A percentile compares a stretch with the other conserved stretches of the same genome.
Evolutionary conservation across 2,797 vertebrate species (phyloP).

Genomic region (Poecile montanus): DNA sequence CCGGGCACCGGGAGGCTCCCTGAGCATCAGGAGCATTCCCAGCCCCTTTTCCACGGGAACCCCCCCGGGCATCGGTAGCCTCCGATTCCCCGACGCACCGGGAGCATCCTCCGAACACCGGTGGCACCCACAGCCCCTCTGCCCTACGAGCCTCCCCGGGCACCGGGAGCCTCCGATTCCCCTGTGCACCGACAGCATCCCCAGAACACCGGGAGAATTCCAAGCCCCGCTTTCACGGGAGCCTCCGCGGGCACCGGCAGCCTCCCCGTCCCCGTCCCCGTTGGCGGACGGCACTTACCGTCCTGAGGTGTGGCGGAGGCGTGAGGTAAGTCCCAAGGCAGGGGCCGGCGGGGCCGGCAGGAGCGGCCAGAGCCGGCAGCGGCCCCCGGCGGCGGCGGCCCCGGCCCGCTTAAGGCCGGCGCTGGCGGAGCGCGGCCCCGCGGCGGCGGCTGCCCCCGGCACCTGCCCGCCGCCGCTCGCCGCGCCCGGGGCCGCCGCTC

Average conservation of each 20-base stretch:
- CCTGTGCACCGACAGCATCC: neutral
- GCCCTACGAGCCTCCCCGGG: neutral
- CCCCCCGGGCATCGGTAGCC: neutral
- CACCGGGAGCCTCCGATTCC: neutral
- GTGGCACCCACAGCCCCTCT: neutral
- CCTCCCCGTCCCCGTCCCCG: neutral
- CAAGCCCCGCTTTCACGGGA: neutral
- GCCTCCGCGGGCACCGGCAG: neutral
- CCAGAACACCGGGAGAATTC: neutral
- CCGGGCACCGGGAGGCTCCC: neutral
- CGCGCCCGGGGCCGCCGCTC: neutral
- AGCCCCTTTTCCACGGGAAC: neutral
- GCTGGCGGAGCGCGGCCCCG: neutral
- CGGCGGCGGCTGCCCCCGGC: conserved; percentile 1
- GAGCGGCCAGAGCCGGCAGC: neutral
- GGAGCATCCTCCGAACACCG: neutral
- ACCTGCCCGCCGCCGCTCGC: conserved; percentile 33
- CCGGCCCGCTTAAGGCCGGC: neutral
- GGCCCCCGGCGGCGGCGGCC: neutral
- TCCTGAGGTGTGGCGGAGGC: conserved; percentile 25
- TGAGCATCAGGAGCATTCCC: neutral
- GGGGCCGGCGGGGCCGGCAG: neutral
- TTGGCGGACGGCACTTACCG: neutral
- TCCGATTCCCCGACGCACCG: too few species aligned
- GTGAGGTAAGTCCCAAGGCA: conserved; percentile 24